A percentile compares a stretch with the other conserved stretches of the same genome.
phyloP scores from a whole-genome alignment of 2,888 invertebrate species.

The Acholoe squamosa region DNA sequence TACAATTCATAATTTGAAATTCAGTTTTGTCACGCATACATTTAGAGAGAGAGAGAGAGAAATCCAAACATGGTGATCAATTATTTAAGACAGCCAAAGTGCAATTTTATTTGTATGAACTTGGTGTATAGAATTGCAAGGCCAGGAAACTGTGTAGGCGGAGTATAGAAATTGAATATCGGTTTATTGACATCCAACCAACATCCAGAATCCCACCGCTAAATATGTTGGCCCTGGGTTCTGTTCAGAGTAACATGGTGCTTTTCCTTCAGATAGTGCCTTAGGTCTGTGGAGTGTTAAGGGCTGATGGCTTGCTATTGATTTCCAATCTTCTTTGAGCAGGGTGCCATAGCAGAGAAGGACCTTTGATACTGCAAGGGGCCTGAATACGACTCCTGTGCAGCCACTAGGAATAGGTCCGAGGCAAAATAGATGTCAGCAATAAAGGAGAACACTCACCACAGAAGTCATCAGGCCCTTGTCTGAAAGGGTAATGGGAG shows the following conservation, averaged over 20 bases:
- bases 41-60: too few relatives aligned
- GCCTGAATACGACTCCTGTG: background rate
- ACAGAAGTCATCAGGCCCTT: too few relatives aligned
- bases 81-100: background rate
- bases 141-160: background rate
- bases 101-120: background rate
- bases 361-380: background rate
- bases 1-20: too few relatives aligned
- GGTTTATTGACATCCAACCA: background rate
- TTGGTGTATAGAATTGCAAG: background rate
- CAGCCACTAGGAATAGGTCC: too few relatives aligned
- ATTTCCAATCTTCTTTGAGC: conserved; percentile 27
- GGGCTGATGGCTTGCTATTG: background rate
- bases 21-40: too few relatives aligned
- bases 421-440: too few relatives aligned
- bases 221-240: background rate
- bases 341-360: background rate
- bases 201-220: background rate
- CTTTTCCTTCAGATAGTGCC: background rate
- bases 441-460: background rate
- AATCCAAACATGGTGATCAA: background rate
- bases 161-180: conserved; percentile 21
- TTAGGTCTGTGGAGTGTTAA: background rate
- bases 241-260: background rate
- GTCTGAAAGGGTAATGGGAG: too few relatives aligned